Percentiles rank a stretch among this genome's conserved stretches.
Conservation (phyloP, 2,113 vertebrate species). For the Nettapus auritus region DNA sequence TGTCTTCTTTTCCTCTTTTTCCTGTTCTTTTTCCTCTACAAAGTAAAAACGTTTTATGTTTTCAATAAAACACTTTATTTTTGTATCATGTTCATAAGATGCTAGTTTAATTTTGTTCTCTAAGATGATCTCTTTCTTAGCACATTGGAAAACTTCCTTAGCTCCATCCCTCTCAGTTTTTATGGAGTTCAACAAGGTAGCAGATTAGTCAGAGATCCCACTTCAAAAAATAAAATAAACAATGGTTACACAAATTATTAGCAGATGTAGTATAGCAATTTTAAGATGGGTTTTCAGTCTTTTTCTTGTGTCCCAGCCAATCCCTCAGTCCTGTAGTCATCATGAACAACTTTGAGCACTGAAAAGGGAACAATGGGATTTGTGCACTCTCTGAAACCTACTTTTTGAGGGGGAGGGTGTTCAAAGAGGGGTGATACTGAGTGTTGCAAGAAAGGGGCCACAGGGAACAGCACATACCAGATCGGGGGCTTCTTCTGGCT, state of each 20-base stretch:
- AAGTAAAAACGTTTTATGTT: not conserved
- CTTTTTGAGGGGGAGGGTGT: not conserved
- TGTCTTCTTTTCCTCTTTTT: not conserved
- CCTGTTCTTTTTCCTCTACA: not conserved
- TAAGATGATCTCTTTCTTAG: not conserved
- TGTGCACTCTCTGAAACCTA: not conserved
- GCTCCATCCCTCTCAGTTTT: not conserved
- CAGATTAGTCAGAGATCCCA: constrained; percentile 11
- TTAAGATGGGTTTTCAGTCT: not conserved
- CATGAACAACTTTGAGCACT: not conserved
- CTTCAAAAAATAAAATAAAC: constrained; percentile 9
- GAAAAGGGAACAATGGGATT: not conserved
- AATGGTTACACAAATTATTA: constrained; percentile 25
- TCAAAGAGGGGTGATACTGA: accelerated
- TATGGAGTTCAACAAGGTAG: not conserved
- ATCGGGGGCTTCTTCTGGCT: not conserved
- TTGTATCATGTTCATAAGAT: not conserved
- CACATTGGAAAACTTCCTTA: not conserved
- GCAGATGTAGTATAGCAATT: constrained; percentile 8
- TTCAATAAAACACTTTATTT: not conserved
- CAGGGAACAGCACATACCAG: not conserved
- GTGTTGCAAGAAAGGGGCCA: not conserved
- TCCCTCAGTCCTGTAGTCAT: not conserved
- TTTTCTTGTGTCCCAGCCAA: not conserved
- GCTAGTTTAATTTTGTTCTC: constrained; percentile 14